These are phyloP conservation scores for Contarinia nasturtii DNA, from an alignment of 1,140 invertebrate genomes.

Conservation along the genomic window DNA sequence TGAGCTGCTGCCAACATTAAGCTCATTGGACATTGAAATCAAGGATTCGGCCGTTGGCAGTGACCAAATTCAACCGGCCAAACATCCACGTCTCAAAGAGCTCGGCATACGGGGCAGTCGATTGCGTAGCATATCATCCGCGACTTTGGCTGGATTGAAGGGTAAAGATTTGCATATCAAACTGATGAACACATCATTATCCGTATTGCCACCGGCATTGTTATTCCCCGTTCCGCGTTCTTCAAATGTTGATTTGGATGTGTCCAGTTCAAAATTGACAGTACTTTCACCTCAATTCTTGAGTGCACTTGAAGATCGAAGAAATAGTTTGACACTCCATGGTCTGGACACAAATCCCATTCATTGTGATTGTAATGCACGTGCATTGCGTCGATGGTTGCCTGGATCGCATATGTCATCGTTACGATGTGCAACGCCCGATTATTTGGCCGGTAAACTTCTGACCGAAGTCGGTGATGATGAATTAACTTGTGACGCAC, in stretches of 20 bases:
- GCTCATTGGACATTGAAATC: constrained; percentile 63
- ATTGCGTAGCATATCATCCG: constrained; percentile 58
- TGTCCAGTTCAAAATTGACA: constrained; percentile 55
- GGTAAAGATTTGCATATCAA: constrained; percentile 44
- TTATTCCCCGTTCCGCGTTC: constrained; percentile 79
- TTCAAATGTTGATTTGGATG: constrained; percentile 53
- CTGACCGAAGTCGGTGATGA: constrained; percentile 58
- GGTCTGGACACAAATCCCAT: constrained; percentile 62
- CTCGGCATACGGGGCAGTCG: constrained; percentile 54
- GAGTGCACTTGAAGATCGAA: constrained; percentile 56
- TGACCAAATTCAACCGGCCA: constrained; percentile 57
- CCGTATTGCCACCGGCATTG: constrained; percentile 51
- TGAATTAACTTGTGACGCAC: constrained; percentile 53
- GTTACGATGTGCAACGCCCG: constrained; percentile 44
- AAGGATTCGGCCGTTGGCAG: constrained; percentile 64
- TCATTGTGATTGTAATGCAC: constrained; percentile 64
- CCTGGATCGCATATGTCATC: constrained; percentile 35
- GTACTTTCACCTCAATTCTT: constrained; percentile 58
- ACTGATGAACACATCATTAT: constrained; percentile 60
- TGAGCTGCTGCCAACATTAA: constrained; percentile 43
- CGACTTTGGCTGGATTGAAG: constrained; percentile 62
- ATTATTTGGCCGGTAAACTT: constrained; percentile 40
- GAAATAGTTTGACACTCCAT: constrained; percentile 45
- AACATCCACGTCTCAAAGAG: constrained; percentile 56
- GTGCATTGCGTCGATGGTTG: constrained; percentile 58